Percentiles rank a stretch among this genome's conserved stretches.
These are phyloP conservation scores for Limenitis camilla DNA, from an alignment of 2,888 invertebrate genomes.

Conservation along the genomic window DNA sequence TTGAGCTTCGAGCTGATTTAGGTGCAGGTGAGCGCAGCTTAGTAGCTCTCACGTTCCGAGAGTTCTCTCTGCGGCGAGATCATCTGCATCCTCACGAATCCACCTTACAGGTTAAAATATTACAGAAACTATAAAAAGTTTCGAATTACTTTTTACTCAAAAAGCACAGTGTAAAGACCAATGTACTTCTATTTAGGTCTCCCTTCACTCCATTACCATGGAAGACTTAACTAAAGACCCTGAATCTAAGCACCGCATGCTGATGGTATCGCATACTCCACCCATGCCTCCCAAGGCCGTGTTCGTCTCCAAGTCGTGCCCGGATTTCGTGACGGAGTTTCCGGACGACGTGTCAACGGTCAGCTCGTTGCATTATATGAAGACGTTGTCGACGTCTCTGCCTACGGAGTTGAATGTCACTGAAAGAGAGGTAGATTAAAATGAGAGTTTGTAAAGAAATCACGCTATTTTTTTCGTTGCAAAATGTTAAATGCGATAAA, in stretches of 20 bases:
- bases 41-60: constrained; percentile 89
- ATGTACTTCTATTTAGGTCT: constrained; percentile 68
- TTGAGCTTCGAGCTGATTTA: constrained; percentile 83
- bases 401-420: constrained; percentile 41
- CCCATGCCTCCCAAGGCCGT: constrained; percentile 62
- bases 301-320: constrained; percentile 87
- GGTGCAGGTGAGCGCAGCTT: constrained; percentile 82
- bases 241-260: constrained; percentile 86
- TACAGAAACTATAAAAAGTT: neutral
- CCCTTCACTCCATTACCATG: constrained; percentile 89
- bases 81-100: constrained; percentile 80
- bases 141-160: neutral
- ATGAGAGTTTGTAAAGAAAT: too few species aligned
- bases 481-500: too few species aligned
- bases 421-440: constrained; percentile 22
- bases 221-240: constrained; percentile 89
- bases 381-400: constrained; percentile 50
- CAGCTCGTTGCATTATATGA: constrained; percentile 21
- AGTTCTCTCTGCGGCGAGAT: constrained; percentile 85
- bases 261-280: constrained; percentile 83
- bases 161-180: neutral
- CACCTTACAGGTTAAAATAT: constrained; percentile 74
- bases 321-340: constrained; percentile 73
- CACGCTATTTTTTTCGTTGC: too few species aligned
- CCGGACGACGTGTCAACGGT: constrained; percentile 26